These are phyloP conservation scores for Styela plicata DNA, from an alignment of 23 tunicate species.

Conservation along the genomic window DNA sequence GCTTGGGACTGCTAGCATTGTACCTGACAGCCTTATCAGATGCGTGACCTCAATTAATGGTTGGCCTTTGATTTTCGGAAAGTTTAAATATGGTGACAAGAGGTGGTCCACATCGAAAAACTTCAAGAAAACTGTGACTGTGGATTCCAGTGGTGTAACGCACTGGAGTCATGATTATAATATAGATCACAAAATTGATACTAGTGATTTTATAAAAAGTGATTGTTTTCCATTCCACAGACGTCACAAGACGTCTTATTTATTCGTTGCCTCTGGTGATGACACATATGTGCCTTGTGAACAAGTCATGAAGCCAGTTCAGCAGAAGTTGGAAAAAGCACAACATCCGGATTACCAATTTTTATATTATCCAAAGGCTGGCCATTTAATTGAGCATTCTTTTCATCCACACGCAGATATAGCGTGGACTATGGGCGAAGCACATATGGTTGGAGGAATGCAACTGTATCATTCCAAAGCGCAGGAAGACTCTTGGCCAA, in stretches of 20 bases:
- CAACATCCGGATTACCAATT: conserved; percentile 38
- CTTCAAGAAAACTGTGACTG: too few species aligned
- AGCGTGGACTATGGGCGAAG: conserved; percentile 6
- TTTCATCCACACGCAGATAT: conserved; percentile 17
- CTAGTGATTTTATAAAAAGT: neutral
- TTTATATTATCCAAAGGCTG: conserved; percentile 20
- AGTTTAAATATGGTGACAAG: neutral
- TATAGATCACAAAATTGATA: neutral
- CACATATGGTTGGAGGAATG: conserved; percentile 13
- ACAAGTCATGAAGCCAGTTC: neutral
- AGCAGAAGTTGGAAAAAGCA: neutral
- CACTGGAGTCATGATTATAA: neutral
- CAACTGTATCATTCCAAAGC: conserved; percentile 27
- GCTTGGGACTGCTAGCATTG: neutral
- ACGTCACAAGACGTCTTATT: conserved; percentile 25
- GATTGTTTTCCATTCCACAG: conserved; percentile 9
- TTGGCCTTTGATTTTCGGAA: conserved; percentile 4
- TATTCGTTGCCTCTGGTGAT: conserved; percentile 29
- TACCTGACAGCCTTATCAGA: conserved; percentile 8
- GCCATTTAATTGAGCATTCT: conserved; percentile 38
- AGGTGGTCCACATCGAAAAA: neutral
- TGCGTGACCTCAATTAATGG: conserved; percentile 5
- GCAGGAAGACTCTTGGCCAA: conserved; percentile 40
- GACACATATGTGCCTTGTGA: conserved; percentile 11
- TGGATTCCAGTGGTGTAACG: neutral